Evolutionary conservation across 2,888 invertebrate genomes (phyloP).

Genomic region (Campoletis raptor): DNA sequence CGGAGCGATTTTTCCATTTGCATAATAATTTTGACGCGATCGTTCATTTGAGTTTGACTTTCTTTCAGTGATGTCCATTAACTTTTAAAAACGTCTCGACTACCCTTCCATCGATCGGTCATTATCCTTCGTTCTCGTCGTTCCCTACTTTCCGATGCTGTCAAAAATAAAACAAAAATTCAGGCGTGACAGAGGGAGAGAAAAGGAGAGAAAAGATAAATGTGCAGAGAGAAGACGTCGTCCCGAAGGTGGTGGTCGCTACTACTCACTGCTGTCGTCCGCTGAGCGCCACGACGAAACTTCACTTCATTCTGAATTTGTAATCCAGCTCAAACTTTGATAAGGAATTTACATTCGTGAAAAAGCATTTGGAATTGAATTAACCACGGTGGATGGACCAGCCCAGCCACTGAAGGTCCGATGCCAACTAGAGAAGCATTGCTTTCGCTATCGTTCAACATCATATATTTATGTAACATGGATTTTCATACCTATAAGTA

Average conservation of each 20-base stretch:
- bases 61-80: conserved; percentile 21
- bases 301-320: conserved; percentile 79
- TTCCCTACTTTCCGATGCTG: conserved; percentile 41
- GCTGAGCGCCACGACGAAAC: conserved; percentile 70
- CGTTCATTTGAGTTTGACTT: background rate
- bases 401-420: conserved; percentile 44
- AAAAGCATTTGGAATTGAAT: conserved; percentile 77
- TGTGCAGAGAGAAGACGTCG: background rate
- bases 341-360: conserved; percentile 81
- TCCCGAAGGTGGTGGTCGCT: conserved; percentile 20
- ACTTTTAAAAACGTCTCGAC: conserved; percentile 27
- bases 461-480: background rate
- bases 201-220: background rate
- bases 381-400: conserved; percentile 68
- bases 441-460: background rate
- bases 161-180: conserved; percentile 66
- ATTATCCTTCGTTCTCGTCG: conserved; percentile 46
- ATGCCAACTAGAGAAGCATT: conserved; percentile 11
- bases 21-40: background rate
- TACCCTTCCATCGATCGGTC: conserved; percentile 56
- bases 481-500: background rate
- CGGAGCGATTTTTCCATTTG: background rate
- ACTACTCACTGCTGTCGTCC: conserved; percentile 37
- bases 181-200: conserved; percentile 17
- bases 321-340: conserved; percentile 79